Base-by-base conservation (phyloP, 1,140 invertebrate genomes). In the Sycophaga agraensis region DNA sequence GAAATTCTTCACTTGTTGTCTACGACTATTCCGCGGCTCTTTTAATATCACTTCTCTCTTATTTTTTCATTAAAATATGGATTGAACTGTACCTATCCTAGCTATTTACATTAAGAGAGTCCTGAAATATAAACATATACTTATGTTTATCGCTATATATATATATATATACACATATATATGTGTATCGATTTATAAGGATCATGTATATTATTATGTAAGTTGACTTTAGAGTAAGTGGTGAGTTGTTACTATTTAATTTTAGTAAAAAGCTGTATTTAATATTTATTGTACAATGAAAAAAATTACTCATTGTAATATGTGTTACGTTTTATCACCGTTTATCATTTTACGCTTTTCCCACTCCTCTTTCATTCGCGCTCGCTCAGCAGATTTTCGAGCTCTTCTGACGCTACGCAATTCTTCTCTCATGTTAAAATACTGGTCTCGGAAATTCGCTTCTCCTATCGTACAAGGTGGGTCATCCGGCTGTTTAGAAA, bases 371-470 rank as follows among this genome's bases (percentile, higher is more conserved):
- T 71, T 75, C 53, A 69, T 72, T 28, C 63, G 70, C 0, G 69
- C 69, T 59, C 77, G 72, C 43, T 75, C 75, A 54, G 67, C 63
- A 4, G 73, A 72, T 67, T 72, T 71, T 37, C 72, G 71, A 46
- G 68, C 65, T 65, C 78, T 56, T 61, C 82, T 83, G 56, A 89
- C 87, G 59, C 81, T 81, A 2, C 88, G 76, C 0, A 85, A 83
- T 70, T 87, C 84, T 22, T 89, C 82, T 9, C 85, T 82, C 14
- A 83, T 74, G 21, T 85, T 81, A 68, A 89, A 91, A 76, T 90
- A 91, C 66, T 86, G 86, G 59, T 86, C 82, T 31, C 85, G 78
- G 61, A 85, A 82, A 79, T 88, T 82, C 2, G 77, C 73, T 51
- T 74, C 69, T 39, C 74, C 75, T 58, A 70, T 72, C n/a, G 68